Evolutionary conservation across 2,888 invertebrate genomes (phyloP).

Genomic region (Aradus depressus): DNA sequence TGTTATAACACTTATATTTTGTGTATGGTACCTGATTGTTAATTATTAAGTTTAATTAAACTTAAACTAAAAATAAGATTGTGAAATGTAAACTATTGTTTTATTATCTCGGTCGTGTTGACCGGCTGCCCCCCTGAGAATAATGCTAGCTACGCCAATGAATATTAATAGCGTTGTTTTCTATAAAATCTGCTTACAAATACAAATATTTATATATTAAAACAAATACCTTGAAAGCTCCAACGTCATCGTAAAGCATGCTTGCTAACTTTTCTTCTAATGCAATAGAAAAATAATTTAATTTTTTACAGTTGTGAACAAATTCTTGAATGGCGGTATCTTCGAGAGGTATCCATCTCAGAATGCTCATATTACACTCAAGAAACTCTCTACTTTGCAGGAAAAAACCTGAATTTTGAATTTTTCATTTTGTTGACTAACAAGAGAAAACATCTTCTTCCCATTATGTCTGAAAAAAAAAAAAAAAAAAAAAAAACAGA

Average conservation of each 20-base stretch:
- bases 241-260: slow-evolving; percentile 22
- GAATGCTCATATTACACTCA: slow-evolving; percentile 21
- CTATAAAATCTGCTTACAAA: background rate
- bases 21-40: no score
- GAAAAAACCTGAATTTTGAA: slow-evolving; percentile 5
- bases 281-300: slow-evolving; percentile 19
- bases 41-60: no score
- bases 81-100: no score
- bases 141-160: no score
- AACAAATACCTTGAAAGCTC: slow-evolving; percentile 22
- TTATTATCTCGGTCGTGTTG: no score
- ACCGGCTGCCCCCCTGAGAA: no score
- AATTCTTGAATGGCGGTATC: slow-evolving; percentile 27
- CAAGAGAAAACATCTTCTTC: background rate
- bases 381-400: background rate
- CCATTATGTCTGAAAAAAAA: slow-evolving; percentile 7
- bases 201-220: background rate
- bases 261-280: slow-evolving; percentile 26
- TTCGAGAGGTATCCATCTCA: slow-evolving; percentile 27
- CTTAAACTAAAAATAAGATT: no score
- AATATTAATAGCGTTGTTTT: background rate
- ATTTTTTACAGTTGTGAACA: slow-evolving; percentile 26
- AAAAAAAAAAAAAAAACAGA: no score
- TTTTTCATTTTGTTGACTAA: slow-evolving; percentile 9
- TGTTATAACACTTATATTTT: no score